Percentiles rank a stretch among this genome's conserved stretches.
phyloP scores from a whole-genome alignment of 2,888 invertebrate species.

The Melanotus villosus region DNA sequence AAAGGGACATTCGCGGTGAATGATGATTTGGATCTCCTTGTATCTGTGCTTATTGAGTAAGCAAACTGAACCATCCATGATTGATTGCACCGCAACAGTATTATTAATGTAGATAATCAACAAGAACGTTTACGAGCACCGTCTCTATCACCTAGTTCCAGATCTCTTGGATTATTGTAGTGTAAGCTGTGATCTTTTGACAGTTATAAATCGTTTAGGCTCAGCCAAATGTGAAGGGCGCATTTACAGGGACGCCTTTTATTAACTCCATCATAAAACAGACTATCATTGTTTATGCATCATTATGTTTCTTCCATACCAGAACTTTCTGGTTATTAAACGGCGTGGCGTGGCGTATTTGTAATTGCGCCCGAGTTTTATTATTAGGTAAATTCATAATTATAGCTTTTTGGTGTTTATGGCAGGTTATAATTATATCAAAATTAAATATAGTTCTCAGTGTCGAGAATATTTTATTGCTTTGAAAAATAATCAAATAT shows the following conservation, averaged over 20 bases:
- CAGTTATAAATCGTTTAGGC: conserved; percentile 57
- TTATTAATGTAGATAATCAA: conserved; percentile 57
- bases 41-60: conserved; percentile 46
- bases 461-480: conserved; percentile 42
- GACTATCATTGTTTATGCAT: conserved; percentile 51
- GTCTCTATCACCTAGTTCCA: conserved; percentile 52
- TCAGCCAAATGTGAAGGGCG: conserved; percentile 55
- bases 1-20: conserved; percentile 40
- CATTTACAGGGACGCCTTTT: conserved; percentile 51
- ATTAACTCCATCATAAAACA: conserved; percentile 46
- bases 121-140: conserved; percentile 52
- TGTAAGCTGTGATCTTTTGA: conserved; percentile 59
- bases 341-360: conserved; percentile 13
- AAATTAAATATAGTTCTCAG: conserved; percentile 44
- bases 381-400: conserved; percentile 51
- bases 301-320: conserved; percentile 47
- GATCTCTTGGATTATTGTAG: conserved; percentile 57
- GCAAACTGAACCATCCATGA: conserved; percentile 52
- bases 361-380: conserved; percentile 30
- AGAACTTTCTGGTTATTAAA: conserved; percentile 26
- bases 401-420: conserved; percentile 59
- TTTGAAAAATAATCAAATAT: conserved; percentile 49
- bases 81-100: conserved; percentile 58
- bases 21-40: conserved; percentile 28
- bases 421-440: conserved; percentile 47